Base-by-base conservation (phyloP, 2,888 invertebrate genomes). In the Volucella zonaria region DNA sequence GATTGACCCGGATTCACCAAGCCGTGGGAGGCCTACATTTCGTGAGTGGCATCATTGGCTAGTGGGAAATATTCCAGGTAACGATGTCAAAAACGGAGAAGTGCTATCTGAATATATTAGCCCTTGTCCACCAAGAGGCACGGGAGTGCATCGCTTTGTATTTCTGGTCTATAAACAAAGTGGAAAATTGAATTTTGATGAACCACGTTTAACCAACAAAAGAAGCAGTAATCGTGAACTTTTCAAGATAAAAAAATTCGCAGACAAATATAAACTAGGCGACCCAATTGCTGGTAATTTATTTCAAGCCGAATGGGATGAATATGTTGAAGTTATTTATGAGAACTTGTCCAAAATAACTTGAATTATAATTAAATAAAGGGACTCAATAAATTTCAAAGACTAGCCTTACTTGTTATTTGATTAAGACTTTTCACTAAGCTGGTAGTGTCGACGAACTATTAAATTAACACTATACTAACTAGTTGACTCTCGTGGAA, bases 31-130 rank as follows among this genome's bases (percentile, higher is more conserved):
- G 9, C 97, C 97, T 0, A 95, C 93, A 86, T 95, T 93, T 90
- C 94, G 97, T 45, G 98, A 98, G 91, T 97, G 96, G 95, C 96
- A 96, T 89, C 98, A 98, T 91, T 98, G 98, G 98, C 91, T 97
- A 3, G 95, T 98, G 0, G 96, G 94, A 31, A 98, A 98, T 90
- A 96, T 98, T 87, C 96, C 95, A 14, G 97, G 96, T 11, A 92
- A 90, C 86, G 93, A 96, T 87, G 90, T 98, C 2, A 88, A 90
- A 0, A 92, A 93, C 3, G 98, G 98, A 6, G 96, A 97, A 74
- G 93, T 93, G 0, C 92, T 97, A 0, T 94, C 96, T 0, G 95
- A 94, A 4, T 98, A 97, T 92, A 91, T 96, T 43, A 97, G 97
- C 51, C 95, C 97, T 9, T 97, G 96, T 15, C 97, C 98, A 0